Evolutionary conservation across 2,888 invertebrate species (phyloP).

Genomic region (Digitonthophagus gazella): DNA sequence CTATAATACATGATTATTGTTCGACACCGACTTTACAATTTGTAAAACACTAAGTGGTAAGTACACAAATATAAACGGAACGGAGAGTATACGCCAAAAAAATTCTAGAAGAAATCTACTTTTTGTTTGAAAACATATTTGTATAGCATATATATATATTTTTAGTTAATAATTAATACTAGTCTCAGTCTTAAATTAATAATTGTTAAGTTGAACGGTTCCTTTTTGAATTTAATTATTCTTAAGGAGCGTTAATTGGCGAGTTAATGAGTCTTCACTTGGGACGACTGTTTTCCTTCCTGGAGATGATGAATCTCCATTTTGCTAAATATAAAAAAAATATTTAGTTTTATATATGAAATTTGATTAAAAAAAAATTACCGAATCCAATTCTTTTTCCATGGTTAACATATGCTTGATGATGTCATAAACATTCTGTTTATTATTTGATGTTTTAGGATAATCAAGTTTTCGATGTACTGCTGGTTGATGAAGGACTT

Average conservation of each 20-base stretch:
- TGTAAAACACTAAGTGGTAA: neutral
- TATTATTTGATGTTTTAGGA: slow-evolving; percentile 54
- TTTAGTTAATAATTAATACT: slow-evolving; percentile 32
- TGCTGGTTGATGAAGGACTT: slow-evolving; percentile 61
- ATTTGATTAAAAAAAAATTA: slow-evolving; percentile 43
- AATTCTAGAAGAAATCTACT: neutral
- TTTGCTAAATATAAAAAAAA: slow-evolving; percentile 44
- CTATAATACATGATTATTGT: neutral
- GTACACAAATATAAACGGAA: no score
- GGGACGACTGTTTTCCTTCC: slow-evolving; percentile 66
- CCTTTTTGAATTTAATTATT: slow-evolving; percentile 47
- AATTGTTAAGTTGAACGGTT: slow-evolving; percentile 13
- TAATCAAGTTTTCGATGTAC: slow-evolving; percentile 57
- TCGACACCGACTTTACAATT: neutral
- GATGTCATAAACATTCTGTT: slow-evolving; percentile 54
- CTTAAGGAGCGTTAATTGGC: slow-evolving; percentile 63
- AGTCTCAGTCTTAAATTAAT: slow-evolving; percentile 36
- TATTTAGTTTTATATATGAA: neutral
- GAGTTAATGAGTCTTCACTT: slow-evolving; percentile 62
- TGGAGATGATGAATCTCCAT: slow-evolving; percentile 42
- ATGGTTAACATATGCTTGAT: slow-evolving; percentile 58
- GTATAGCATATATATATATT: slow-evolving; percentile 13
- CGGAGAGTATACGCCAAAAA: no score
- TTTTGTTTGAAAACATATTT: neutral
- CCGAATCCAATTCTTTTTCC: slow-evolving; percentile 57